Percentiles rank a stretch among this genome's conserved stretches.
phyloP scores from a whole-genome alignment of 2,113 vertebrate genomes.

The Cynocephalus volans region DNA sequence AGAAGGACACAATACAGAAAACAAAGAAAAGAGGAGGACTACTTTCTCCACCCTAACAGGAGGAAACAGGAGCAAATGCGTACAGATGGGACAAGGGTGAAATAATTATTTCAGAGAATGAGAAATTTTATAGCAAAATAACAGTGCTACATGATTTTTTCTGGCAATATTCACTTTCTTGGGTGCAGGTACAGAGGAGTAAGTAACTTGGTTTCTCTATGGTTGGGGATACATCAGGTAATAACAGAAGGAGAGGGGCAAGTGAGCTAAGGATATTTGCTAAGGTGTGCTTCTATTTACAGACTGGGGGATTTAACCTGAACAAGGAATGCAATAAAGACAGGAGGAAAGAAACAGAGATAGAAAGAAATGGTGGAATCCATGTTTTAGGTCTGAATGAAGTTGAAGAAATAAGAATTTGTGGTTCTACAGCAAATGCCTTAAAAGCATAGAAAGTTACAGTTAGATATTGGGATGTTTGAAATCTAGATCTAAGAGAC shows the following conservation, averaged over 20 bases:
- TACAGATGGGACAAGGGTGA: neutral
- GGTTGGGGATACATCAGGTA: neutral
- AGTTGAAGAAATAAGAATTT: neutral
- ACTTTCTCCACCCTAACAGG: neutral
- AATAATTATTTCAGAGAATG: conserved; percentile 55
- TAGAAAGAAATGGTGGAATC: neutral
- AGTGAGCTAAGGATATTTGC: neutral
- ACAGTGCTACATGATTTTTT: neutral
- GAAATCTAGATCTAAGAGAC: neutral
- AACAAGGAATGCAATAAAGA: neutral
- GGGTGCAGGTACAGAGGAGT: neutral
- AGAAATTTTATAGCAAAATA: conserved; percentile 65
- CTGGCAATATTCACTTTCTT: conserved; percentile 13
- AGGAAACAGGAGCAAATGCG: neutral
- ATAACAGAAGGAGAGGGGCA: neutral
- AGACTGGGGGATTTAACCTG: neutral
- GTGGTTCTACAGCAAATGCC: neutral
- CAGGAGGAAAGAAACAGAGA: neutral
- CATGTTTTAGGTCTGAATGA: neutral
- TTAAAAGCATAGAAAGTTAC: neutral
- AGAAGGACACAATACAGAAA: neutral
- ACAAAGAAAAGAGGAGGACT: neutral
- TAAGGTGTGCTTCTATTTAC: neutral
- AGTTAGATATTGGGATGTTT: neutral
- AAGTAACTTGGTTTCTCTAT: conserved; percentile 1